Base-by-base conservation (phyloP, 2,888 invertebrate genomes). In the Cyclophora punctaria region DNA sequence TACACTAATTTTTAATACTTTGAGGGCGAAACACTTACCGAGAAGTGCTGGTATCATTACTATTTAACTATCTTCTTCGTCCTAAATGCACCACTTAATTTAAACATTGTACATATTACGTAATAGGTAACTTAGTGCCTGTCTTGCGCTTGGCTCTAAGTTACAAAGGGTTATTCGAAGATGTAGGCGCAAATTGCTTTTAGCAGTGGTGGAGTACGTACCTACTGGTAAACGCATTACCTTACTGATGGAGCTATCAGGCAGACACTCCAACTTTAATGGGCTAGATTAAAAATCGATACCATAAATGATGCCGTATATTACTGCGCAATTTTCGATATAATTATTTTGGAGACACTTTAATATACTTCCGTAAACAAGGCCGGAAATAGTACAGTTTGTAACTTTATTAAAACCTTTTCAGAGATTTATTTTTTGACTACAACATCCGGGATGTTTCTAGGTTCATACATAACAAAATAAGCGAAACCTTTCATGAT, bases 281-380 rank as follows among this genome's bases (percentile, higher is more conserved):
- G 68, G 68, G 58, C 50, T 72, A 70, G 60, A 79, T 78, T 73
- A 77, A 78, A 80, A 79, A 77, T 79, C 77, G 69, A 79, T 78
- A 68, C 56, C 51, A 61, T 58, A 56, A 64, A 57, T 59, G 53
- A 61, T 40, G 59, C 46, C 54, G 54, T 58, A 53, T 55, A 44
- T 51, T 44, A 50, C 20, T 20, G 49, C 48, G 35, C 48, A 45
- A 44, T 59, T 53, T 50, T 50, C 44, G 51, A 44, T 50, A 54
- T 41, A 53, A 50, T 47, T 37, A 42, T 40, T 48, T 5, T 37
- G 37, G 20, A 20, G 20, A 20, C 20, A 20, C 20, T 20, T 20
- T 20, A 20, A 20, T 20, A 20, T 20, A 20, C 20, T 20, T 20
- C 20, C 20, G 20, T 2, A 20, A 20, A 20, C 20, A 20, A 20